Percentiles rank a stretch among this genome's conserved stretches.
These are phyloP conservation scores for Embiotoca jacksoni DNA, from an alignment of 2,113 vertebrate species.

Conservation along the genomic window DNA sequence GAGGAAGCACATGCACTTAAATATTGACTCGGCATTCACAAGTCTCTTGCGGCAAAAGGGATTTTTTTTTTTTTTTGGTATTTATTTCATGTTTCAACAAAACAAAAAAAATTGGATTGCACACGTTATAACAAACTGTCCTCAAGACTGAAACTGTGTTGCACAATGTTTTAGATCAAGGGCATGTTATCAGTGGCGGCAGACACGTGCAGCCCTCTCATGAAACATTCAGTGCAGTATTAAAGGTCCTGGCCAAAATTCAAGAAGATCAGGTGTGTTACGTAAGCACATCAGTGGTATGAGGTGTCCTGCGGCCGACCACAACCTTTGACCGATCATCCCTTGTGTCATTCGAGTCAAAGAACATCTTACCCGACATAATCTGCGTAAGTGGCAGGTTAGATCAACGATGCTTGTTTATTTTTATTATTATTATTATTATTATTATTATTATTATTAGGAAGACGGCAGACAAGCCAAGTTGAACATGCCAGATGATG, in stretches of 20 bases:
- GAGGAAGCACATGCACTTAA: neutral
- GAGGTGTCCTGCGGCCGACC: conserved; percentile 52
- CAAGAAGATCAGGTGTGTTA: conserved; percentile 68
- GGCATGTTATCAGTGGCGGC: neutral
- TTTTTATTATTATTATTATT: too few species aligned
- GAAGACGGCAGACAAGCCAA: too few species aligned
- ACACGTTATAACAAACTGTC: too few species aligned
- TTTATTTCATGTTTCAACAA: neutral
- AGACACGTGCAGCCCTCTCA: conserved; percentile 37
- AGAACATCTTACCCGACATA: conserved; percentile 1
- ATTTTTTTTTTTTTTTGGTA: neutral
- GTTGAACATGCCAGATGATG: neutral
- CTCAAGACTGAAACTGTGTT: too few species aligned
- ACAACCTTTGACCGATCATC: conserved; percentile 41
- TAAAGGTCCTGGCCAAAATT: conserved; percentile 54
- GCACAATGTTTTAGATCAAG: conserved; percentile 8
- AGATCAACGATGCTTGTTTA: neutral
- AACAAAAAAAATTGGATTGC: neutral
- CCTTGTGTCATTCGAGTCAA: conserved; percentile 12
- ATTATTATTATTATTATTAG: too few species aligned
- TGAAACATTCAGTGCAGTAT: conserved; percentile 70
- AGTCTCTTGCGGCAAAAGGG: neutral
- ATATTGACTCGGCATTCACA: neutral
- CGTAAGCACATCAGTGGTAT: conserved; percentile 37
- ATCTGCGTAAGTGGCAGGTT: neutral